Conservation (phyloP, 2,113 vertebrate genomes). For the Promerops cafer region DNA sequence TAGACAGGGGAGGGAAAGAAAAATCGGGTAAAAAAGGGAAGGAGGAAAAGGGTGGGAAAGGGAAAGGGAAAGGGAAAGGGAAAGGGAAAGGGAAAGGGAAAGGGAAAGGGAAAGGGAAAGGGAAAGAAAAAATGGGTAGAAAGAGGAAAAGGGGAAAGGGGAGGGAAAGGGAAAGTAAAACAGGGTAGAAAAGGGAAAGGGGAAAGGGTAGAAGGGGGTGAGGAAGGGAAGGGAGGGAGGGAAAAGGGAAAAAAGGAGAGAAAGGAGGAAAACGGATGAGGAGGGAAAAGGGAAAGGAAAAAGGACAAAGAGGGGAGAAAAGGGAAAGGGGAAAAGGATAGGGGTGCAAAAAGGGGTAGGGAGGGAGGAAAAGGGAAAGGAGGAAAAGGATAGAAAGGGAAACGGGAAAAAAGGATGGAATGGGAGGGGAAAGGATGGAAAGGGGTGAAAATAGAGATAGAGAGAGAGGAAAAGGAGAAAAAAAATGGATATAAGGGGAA, state of each 20-base stretch:
- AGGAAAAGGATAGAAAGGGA: background rate
- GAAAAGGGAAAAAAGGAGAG: too few relatives aligned
- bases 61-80: too few relatives aligned
- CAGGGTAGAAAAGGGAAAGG: background rate
- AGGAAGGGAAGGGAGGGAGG: background rate
- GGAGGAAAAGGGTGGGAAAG: background rate
- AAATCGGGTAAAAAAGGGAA: rapidly evolving
- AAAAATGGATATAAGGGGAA: background rate
- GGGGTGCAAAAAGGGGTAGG: too few relatives aligned
- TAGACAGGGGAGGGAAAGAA: background rate
- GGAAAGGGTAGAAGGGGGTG: too few relatives aligned
- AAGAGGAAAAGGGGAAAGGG: too few relatives aligned
- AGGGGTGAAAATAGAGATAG: background rate
- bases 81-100: background rate
- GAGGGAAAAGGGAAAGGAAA: background rate
- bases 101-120: too few relatives aligned
- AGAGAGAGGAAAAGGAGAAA: background rate
- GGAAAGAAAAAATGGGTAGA: background rate
- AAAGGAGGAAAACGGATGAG: too few relatives aligned
- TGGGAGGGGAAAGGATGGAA: background rate
- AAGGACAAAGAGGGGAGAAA: background rate
- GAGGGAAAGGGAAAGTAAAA: background rate
- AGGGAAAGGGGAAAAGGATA: background rate
- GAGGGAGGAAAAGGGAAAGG: too few relatives aligned
- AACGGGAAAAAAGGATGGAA: background rate